Evolutionary conservation across 2,888 invertebrate genomes (phyloP).

Genomic region (Parthenolecanium corni): DNA sequence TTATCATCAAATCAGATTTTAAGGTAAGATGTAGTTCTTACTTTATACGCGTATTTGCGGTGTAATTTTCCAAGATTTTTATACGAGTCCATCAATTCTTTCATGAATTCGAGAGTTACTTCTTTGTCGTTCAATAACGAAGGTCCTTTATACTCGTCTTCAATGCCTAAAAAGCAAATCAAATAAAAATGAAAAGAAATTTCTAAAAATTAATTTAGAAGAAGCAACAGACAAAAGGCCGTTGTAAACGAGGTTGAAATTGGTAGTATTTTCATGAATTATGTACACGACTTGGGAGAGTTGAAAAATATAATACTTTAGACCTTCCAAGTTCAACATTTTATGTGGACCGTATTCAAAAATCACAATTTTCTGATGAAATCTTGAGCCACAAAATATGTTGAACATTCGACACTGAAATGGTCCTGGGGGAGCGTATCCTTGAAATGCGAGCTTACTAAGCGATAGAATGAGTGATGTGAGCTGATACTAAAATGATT

Average conservation of each 20-base stretch:
- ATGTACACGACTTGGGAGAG: no score
- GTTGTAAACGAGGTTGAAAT: background rate
- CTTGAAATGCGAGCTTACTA: no score
- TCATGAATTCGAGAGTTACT: constrained; percentile 80
- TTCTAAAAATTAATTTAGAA: constrained; percentile 7
- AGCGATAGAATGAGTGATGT: no score
- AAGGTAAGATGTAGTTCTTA: constrained; percentile 37
- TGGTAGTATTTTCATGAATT: background rate
- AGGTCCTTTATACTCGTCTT: constrained; percentile 89
- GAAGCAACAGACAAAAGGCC: background rate
- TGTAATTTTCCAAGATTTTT: constrained; percentile 87
- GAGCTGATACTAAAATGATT: no score
- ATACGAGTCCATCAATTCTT: constrained; percentile 77
- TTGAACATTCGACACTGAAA: no score
- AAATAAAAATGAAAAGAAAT: constrained; percentile 29
- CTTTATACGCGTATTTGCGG: constrained; percentile 93
- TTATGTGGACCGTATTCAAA: background rate
- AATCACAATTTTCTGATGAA: no score
- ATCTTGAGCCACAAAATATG: no score
- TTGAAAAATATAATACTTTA: background rate
- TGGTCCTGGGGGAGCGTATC: no score
- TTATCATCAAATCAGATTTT: constrained; percentile 4
- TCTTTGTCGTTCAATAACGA: constrained; percentile 72
- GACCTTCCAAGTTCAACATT: background rate
- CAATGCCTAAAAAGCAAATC: constrained; percentile 74